A percentile compares a stretch with the other conserved stretches of the same genome.
Evolutionary conservation across 1,140 invertebrate species (phyloP).

Genomic region (Tribolium madens): DNA sequence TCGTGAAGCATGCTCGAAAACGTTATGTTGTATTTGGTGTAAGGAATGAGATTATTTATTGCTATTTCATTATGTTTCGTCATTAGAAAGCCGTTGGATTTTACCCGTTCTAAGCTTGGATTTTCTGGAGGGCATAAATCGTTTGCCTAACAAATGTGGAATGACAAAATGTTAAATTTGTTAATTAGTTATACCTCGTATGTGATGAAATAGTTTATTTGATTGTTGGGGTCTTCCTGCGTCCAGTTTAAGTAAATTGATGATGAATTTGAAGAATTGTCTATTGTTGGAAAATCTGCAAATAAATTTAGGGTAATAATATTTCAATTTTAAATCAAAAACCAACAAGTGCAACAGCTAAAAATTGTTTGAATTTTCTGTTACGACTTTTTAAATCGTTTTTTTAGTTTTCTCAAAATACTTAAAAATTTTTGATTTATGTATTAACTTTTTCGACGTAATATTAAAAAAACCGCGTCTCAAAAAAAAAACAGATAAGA

Average conservation of each 20-base stretch:
- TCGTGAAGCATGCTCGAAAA: constrained; percentile 55
- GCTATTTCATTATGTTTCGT: constrained; percentile 56
- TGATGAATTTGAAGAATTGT: constrained; percentile 40
- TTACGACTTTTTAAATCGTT: no score
- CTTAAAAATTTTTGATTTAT: no score
- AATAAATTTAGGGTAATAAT: no score
- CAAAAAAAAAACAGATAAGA: no score
- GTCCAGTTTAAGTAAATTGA: constrained; percentile 55
- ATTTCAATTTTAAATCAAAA: no score
- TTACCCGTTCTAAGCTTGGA: constrained; percentile 42
- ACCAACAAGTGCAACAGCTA: no score
- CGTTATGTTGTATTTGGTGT: constrained; percentile 55
- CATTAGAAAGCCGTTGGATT: constrained; percentile 56
- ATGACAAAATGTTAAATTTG: neutral
- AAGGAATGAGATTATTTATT: constrained; percentile 52
- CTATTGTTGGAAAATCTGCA: constrained; percentile 55
- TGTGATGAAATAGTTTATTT: constrained; percentile 56
- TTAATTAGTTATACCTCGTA: constrained; percentile 51
- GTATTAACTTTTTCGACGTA: no score
- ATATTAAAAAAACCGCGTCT: no score
- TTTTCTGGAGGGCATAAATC: constrained; percentile 50
- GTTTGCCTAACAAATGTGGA: constrained; percentile 50
- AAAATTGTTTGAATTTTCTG: no score
- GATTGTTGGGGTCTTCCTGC: constrained; percentile 51
- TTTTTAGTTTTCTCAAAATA: no score